A percentile compares a stretch with the other conserved stretches of the same genome.
Evolutionary conservation across 1,140 invertebrate species (phyloP).

Genomic region (Drosophila carrolli): DNA sequence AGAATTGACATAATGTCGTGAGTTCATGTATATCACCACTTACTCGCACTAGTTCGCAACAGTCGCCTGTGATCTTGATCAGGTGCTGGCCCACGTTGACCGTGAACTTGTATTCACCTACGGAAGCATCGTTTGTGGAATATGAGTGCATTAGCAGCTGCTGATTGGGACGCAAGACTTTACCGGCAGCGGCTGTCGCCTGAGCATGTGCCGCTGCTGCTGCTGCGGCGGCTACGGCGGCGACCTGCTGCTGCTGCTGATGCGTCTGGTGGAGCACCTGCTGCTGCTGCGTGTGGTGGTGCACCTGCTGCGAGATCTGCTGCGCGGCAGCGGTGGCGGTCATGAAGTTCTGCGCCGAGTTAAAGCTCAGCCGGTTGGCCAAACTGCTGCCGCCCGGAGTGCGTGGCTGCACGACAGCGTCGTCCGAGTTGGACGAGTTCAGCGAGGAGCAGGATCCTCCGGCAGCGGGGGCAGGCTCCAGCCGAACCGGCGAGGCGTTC

Average conservation of each 20-base stretch:
- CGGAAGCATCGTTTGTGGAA: slow-evolving; percentile 92
- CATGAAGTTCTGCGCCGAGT: slow-evolving; percentile 83
- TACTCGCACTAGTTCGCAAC: slow-evolving; percentile 93
- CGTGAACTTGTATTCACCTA: slow-evolving; percentile 94
- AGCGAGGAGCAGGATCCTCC: slow-evolving; percentile 88
- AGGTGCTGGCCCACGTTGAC: slow-evolving; percentile 92
- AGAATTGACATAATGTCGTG: too few relatives aligned
- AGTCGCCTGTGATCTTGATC: slow-evolving; percentile 93
- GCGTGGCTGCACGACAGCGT: slow-evolving; percentile 85
- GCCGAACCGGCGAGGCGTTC: slow-evolving; percentile 94
- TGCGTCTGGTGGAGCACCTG: slow-evolving; percentile 58
- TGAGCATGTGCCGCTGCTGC: slow-evolving; percentile 70
- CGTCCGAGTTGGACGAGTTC: slow-evolving; percentile 91
- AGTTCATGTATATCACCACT: slow-evolving; percentile 49
- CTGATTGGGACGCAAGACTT: slow-evolving; percentile 85
- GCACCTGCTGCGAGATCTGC: slow-evolving; percentile 61
- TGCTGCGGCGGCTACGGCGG: slow-evolving; percentile 56
- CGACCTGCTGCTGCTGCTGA: slow-evolving; percentile 63
- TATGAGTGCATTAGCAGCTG: slow-evolving; percentile 90
- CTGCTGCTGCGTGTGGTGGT: slow-evolving; percentile 53
- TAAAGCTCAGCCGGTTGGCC: slow-evolving; percentile 84
- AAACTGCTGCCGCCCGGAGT: slow-evolving; percentile 64
- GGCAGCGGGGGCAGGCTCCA: slow-evolving; percentile 85
- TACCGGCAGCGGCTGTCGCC: slow-evolving; percentile 79
- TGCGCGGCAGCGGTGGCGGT: slow-evolving; percentile 83